Percentiles rank a stretch among this genome's conserved stretches.
phyloP scores from a whole-genome alignment of 2,888 invertebrate genomes.

The Mythimna vitellina region DNA sequence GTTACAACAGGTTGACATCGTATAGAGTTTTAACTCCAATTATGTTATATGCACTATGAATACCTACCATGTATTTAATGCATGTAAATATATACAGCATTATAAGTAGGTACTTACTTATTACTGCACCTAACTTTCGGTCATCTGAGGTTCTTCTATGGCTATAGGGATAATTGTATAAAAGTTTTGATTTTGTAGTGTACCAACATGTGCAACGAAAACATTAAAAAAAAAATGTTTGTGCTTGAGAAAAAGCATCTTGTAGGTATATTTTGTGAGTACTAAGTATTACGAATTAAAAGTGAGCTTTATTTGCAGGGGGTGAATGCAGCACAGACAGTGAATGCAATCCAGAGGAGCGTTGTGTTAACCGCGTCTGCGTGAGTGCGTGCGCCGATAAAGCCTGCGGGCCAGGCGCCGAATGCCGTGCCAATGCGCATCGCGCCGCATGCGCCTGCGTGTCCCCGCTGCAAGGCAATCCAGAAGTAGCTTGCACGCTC shows the following conservation, averaged over 20 bases:
- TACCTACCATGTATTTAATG: constrained; percentile 38
- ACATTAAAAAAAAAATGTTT: neutral
- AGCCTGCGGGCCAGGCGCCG: constrained; percentile 94
- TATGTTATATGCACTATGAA: constrained; percentile 44
- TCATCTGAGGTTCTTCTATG: constrained; percentile 18
- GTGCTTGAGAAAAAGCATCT: neutral
- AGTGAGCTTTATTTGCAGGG: constrained; percentile 67
- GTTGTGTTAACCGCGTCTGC: constrained; percentile 93
- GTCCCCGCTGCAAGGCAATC: constrained; percentile 94
- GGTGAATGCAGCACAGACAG: constrained; percentile 93
- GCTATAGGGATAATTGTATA: constrained; percentile 15
- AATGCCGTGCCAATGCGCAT: constrained; percentile 94
- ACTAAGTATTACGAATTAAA: neutral
- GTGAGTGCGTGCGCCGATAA: constrained; percentile 93
- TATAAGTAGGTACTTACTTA: constrained; percentile 15
- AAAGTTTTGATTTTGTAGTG: constrained; percentile 9
- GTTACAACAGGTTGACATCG: constrained; percentile 21
- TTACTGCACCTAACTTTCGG: constrained; percentile 39
- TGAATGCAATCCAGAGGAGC: constrained; percentile 93
- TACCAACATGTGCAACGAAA: neutral
- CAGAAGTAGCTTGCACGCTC: constrained; percentile 94
- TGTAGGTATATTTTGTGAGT: neutral
- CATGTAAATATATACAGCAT: constrained; percentile 65
- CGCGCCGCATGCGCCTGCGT: constrained; percentile 95
- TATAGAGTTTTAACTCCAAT: constrained; percentile 1